Evolutionary conservation across 2,113 vertebrate species (phyloP).

Genomic region (Trochalopteron elliotii): DNA sequence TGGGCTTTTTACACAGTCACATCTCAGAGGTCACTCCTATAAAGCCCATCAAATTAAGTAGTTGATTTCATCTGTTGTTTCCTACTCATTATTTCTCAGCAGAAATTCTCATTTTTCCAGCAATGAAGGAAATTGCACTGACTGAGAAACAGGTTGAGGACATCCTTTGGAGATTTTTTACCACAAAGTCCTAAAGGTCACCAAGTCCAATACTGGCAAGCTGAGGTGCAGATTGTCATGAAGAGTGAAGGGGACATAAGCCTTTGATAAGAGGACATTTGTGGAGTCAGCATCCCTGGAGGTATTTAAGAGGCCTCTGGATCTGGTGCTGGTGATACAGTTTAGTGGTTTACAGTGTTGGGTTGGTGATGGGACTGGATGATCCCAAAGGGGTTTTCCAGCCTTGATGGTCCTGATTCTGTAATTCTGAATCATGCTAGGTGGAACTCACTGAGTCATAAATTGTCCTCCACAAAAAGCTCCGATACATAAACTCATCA

Average conservation of each 20-base stretch:
- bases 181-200: background rate
- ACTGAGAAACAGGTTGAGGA: background rate
- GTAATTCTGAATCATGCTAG: background rate
- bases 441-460: background rate
- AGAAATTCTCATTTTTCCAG: background rate
- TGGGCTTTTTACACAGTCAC: background rate
- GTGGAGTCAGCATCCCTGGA: background rate
- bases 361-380: background rate
- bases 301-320: background rate
- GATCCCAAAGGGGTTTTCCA: background rate
- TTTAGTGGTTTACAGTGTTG: background rate
- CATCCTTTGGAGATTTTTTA: background rate
- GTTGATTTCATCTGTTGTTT: background rate
- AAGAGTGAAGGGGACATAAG: background rate
- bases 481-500: background rate
- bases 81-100: background rate
- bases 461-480: background rate
- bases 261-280: background rate
- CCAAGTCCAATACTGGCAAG: fast-evolving
- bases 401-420: background rate
- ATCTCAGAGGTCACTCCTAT: background rate
- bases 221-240: background rate
- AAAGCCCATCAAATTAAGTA: background rate
- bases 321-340: background rate
- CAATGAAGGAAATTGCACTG: background rate